These are phyloP conservation scores for Orientallactaga sibirica DNA, from an alignment of 2,797 vertebrate genomes.

Conservation along the genomic window DNA sequence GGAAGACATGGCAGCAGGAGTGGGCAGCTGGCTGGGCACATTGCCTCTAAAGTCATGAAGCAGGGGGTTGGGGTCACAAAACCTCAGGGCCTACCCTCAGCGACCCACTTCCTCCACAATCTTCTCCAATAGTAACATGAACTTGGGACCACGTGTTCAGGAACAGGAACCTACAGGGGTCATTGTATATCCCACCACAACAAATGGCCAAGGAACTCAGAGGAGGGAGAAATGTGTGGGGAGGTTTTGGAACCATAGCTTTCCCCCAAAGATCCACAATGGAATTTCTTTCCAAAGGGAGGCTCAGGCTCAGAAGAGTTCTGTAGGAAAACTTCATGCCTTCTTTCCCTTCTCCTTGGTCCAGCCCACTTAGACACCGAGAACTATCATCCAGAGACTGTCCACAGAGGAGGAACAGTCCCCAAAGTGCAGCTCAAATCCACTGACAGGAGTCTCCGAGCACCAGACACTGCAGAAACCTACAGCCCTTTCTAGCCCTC, in stretches of 20 bases:
- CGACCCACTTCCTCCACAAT: too few relatives aligned
- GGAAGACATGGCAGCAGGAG: too few relatives aligned
- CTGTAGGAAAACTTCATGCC: not conserved
- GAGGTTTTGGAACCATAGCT: not conserved
- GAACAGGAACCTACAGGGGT: too few relatives aligned
- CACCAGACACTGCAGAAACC: not conserved
- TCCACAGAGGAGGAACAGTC: not conserved
- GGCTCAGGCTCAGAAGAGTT: too few relatives aligned
- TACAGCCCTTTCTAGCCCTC: not conserved
- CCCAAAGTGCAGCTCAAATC: not conserved
- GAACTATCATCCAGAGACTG: not conserved
- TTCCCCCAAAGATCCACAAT: not conserved
- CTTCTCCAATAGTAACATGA: too few relatives aligned
- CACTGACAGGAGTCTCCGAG: not conserved
- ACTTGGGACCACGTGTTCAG: too few relatives aligned
- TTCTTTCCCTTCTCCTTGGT: not conserved
- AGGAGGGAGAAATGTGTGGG: not conserved
- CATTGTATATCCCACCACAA: too few relatives aligned
- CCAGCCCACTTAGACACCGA: not conserved
- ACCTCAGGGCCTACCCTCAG: too few relatives aligned
- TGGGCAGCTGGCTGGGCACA: too few relatives aligned
- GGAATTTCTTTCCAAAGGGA: not conserved
- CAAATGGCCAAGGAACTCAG: too few relatives aligned
- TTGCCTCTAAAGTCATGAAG: too few relatives aligned
- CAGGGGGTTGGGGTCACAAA: too few relatives aligned